phyloP scores from a whole-genome alignment of 2,888 invertebrate genomes.

The Limenitis camilla region DNA sequence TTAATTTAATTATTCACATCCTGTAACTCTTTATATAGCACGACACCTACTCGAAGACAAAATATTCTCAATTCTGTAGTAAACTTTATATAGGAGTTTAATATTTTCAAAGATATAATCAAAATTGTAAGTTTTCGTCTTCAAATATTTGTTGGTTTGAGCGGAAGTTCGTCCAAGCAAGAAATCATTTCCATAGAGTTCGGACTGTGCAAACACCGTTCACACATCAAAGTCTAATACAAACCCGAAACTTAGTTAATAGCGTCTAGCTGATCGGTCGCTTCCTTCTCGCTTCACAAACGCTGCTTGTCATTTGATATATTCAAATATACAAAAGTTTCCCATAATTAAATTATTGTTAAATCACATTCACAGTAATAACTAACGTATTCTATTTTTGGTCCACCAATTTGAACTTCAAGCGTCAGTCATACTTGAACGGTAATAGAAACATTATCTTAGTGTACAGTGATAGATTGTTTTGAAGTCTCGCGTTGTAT shows the following conservation, averaged over 20 bases:
- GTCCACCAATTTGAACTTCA: conserved; percentile 11
- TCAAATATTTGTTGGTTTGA: conserved; percentile 65
- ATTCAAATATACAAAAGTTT: conserved; percentile 1
- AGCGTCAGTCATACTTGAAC: conserved; percentile 25
- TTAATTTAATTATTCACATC: too few relatives aligned
- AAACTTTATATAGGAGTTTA: conserved; percentile 13
- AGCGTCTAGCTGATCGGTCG: conserved; percentile 43
- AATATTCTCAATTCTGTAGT: not conserved
- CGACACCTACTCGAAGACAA: too few relatives aligned
- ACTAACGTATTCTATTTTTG: not conserved
- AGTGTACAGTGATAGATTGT: conserved; percentile 54
- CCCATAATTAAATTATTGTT: conserved; percentile 2
- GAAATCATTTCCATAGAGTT: conserved; percentile 67
- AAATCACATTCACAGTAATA: not conserved
- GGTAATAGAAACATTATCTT: conserved; percentile 40
- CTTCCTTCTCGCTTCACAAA: conserved; percentile 6
- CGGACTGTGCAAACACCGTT: conserved; percentile 59
- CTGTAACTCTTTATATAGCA: too few relatives aligned
- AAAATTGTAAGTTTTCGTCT: conserved; percentile 48
- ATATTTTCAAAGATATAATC: conserved; percentile 51
- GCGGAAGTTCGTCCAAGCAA: conserved; percentile 60
- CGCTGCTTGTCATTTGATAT: conserved; percentile 2
- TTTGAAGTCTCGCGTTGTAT: conserved; percentile 32
- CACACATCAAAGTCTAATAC: conserved; percentile 66
- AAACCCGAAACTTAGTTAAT: conserved; percentile 66